Evolutionary conservation across 53 echinoderm and acorn worm genomes (phyloP), one percentile per base, ranked within the genome.

Genomic region (Echinarachnius parma): DNA sequence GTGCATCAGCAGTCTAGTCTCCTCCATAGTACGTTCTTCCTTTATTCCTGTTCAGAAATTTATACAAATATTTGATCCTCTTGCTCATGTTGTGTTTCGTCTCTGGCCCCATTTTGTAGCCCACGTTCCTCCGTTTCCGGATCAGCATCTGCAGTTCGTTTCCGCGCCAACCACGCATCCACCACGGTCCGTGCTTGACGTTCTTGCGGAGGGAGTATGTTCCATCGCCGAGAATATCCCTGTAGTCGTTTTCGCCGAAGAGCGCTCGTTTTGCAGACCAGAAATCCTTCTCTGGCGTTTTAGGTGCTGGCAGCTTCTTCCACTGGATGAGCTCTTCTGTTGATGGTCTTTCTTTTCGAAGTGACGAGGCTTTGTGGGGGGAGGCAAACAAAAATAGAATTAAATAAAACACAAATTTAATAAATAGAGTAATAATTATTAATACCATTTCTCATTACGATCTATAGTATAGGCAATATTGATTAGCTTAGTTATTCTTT

Each of bases 241-340:
- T 96, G 82, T 87, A 96, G 82, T 96, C 96, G 28, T 96, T 88
- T 77, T 96, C 96, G 48, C 96, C 96, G 46, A 91, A 96, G 29
- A 96, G 82, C 28, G 96, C 87, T 19, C 67, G 65, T 77, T 96
- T 84, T 46, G 79, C 79, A 15, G 60, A 58, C 96, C 96, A 96
- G 18, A 78, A 75, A 31, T 96, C 96, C 52, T 76, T 81, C 9
- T 59, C 59, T 18, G 84, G 78, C 31, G 61, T 72, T 35, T 91
- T 84, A 27, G 93, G 93, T 21, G 76, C 55, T 1, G 89, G 86
- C 2, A 93, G 75, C 46, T 67, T 80, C 29, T 89, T 66, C 93
- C 93, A 93, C 19, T 63, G 60, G 60, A 93, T 89, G 4, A 86
- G 59, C 15, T 86, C 80, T 61, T 93, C 93, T 4, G 76, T 86